Evolutionary conservation across 1,140 invertebrate genomes (phyloP), one percentile per base, ranked within the genome.

Genomic region (Drosophila trapezifrons): DNA sequence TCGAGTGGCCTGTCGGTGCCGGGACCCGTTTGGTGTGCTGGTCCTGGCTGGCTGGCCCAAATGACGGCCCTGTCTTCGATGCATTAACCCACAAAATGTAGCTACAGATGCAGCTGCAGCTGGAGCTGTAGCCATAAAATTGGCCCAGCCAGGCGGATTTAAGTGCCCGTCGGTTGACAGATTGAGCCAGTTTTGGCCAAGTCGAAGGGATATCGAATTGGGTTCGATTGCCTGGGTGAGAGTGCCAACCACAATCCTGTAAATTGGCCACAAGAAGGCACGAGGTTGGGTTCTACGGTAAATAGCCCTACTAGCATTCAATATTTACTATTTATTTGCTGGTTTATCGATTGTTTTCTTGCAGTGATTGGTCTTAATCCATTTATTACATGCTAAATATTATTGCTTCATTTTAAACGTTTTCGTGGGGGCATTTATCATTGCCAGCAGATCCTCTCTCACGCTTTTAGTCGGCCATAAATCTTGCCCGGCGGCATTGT

Each of bases 401-500:
- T 69, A 82, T 82, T 82, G 82, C 65, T 75, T 71, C 63, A 71
- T 78, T 78, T 82, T 86, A 86, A 86, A 78, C 58, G 74, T 69
- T 78, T 66, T 81, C 66, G 67, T 42, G 58, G 59, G 8, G 60
- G 64, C 67, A 76, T 70, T 84, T 80, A 43, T 60, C 74, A 80
- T 77, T 78, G 72, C 73, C 46, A 72, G 52, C 67, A 71, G 42
- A 58, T 71, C 43, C 66, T 27, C 51, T 57, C 69, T 71, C 69
- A 58, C 67, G 69, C 69, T 71, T 71, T 71, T 72, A 72, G 80
- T 63, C 76, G 73, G 58, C 76, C 76, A 86, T 86, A 86, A 86
- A 86, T 87, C 79, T 83, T 77, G 57, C 42, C 77, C 65, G 67
- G 66, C 79, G 71, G 83, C 83, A 86, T 87, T 86, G 83, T 86